Base-by-base conservation (phyloP, 30 jellyfish, hydroid and myxozoan genomes). In the Hydra vulgaris region DNA sequence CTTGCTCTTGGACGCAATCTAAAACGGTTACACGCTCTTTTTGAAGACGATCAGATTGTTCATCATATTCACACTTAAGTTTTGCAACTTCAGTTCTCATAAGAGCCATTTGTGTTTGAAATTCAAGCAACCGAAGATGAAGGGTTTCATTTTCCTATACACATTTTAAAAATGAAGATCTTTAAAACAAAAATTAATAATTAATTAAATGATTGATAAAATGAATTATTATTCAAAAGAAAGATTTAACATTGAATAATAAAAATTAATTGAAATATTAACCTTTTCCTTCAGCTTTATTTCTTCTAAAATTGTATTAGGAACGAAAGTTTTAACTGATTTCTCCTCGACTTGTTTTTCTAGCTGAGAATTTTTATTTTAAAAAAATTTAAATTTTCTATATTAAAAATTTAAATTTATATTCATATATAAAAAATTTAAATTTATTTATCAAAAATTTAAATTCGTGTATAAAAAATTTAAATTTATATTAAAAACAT, bases 1-100 rank as follows among this genome's bases (percentile, higher is more conserved):
- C 98, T 77, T 91, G 98, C 70, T 91, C 98, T 25, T 83, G 82
- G 1, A 91, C 98, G 61, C 96, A 87, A n/a, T 84, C 88, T 21
- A 91, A 79, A 18, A 91, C 98, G 0, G 98, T 91, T 21, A 83
- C 88, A 26, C 98, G 77, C 71, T 91, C 98, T 56, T 90, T 86
- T 54, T 82, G 76, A 12, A 91, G 76, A 23, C 98, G 86, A 8
- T 83, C 92, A 7, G 88, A 87, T 83, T 91, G 98, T 76, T 86
- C 95, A 77, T 91, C 98, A 55, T 91, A 91, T 83, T 91, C 98
- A 27, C 84, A 77, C 66, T 86, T 86, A 72, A 91, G 80, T 25
- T 83, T 79, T 17, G 98, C 85, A 53, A 91, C 94, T 55, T 91
- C 96, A 25, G 98, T 75, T 53, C 96, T 78, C 74, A 84, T 82